Conservation (phyloP, 2,888 invertebrate species). For the Elmis aenea region DNA sequence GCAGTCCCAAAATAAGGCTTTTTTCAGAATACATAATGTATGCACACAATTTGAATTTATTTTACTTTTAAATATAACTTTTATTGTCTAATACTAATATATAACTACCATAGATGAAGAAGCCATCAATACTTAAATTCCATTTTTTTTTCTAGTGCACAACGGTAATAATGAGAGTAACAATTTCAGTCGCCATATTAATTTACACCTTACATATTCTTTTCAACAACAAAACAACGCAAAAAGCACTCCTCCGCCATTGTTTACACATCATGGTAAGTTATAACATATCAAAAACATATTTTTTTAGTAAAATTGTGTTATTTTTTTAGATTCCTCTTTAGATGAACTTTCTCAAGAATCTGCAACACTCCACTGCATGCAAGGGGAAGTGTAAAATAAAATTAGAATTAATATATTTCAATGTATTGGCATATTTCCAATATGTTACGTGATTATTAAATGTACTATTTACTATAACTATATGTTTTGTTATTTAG, state of each 20-base stretch:
- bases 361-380: conserved; percentile 73
- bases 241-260: conserved; percentile 36
- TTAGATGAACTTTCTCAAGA: conserved; percentile 84
- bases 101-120: neutral
- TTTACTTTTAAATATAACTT: no score
- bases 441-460: conserved; percentile 38
- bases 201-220: conserved; percentile 82
- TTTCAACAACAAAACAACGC: conserved; percentile 63
- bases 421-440: conserved; percentile 26
- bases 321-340: conserved; percentile 65
- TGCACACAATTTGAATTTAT: no score
- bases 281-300: conserved; percentile 2
- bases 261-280: conserved; percentile 36
- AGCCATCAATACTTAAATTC: conserved; percentile 15
- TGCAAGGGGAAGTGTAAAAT: conserved; percentile 71
- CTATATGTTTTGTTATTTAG: conserved; percentile 37
- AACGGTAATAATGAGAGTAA: conserved; percentile 63
- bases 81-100: neutral
- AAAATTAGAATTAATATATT: conserved; percentile 7
- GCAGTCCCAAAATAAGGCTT: no score
- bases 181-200: conserved; percentile 79
- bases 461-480: conserved; percentile 36
- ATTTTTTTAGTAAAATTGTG: conserved; percentile 1
- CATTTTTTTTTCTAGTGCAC: conserved; percentile 55
- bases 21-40: no score